Base-by-base conservation (phyloP, 2,888 invertebrate species). In the Dusona sp. region DNA sequence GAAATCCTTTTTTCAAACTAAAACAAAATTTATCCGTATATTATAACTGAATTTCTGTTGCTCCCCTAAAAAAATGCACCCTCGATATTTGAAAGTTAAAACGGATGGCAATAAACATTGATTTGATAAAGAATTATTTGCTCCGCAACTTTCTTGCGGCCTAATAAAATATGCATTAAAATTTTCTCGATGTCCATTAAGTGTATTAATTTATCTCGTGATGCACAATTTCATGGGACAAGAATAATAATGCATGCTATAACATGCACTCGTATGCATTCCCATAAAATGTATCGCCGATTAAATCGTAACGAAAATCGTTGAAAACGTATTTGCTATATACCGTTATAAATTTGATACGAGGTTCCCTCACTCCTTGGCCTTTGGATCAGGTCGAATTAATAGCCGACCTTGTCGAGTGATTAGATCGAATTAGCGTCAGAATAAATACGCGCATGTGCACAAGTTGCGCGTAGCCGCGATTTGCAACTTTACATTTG, bases 371-470 rank as follows among this genome's bases (percentile, higher is more conserved):
- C 57, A 13, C 57, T 64, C 25, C 33, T 29, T 72, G 51, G 51
- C 38, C 13, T 74, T n/a, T 42, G n/a, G 51, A 45, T 61, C 45
- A 22, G 42, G 25, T 70, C 74, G 72, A 70, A 75, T 45, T 65
- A 65, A 81, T 73, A 64, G 79, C 33, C 82, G 83, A 85, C 85
- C 85, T 86, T 83, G 83, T 79, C 83, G 83, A 72, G 79, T 77
- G 85, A 86, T 86, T 86, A 83, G 79, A 86, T 83, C 83, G 79
- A 83, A 86, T 86, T 86, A 86, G 83, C 83, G 85, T 86, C 83
- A 77, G 57, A 48, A 72, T 83, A 79, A 83, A 86, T 75, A 61
- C 33, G 7, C 29, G n/a, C 48, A n/a, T n/a, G 45, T 48, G 33
- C 11, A 65, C 74, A 19, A 70, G 33, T 36, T n/a, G 36, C 33